Percentiles rank a stretch among this genome's conserved stretches.
phyloP scores from a whole-genome alignment of 2,797 vertebrate genomes.

The Arvicola amphibius region DNA sequence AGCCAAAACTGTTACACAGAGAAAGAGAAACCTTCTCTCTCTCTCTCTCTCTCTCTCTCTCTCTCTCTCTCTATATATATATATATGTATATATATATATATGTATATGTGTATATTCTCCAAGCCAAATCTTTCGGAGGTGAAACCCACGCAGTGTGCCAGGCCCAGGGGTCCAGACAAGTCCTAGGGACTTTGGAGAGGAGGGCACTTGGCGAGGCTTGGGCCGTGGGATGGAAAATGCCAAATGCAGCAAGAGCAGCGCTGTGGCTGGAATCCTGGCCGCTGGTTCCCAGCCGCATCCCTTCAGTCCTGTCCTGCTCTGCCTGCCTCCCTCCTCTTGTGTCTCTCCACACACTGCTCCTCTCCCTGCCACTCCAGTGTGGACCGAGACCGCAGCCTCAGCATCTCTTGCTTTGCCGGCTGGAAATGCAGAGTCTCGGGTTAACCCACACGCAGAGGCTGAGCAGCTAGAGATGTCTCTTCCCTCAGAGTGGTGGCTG shows the following conservation, averaged over 20 bases:
- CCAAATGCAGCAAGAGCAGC: rapidly evolving
- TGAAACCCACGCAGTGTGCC: background rate
- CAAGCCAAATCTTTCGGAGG: background rate
- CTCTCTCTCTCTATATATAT: too few relatives aligned
- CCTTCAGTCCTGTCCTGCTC: background rate
- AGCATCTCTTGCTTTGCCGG: background rate
- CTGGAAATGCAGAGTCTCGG: background rate
- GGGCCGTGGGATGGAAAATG: background rate
- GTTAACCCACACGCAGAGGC: background rate
- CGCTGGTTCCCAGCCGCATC: background rate
- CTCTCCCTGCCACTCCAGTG: background rate
- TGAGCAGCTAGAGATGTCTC: rapidly evolving
- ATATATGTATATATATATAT: too few relatives aligned
- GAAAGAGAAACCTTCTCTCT: background rate
- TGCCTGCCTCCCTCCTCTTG: rapidly evolving
- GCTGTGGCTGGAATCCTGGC: background rate
- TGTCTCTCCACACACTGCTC: rapidly evolving
- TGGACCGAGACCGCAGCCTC: background rate
- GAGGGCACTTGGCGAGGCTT: background rate
- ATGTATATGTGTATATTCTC: too few relatives aligned
- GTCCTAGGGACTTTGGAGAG: background rate
- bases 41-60: too few relatives aligned
- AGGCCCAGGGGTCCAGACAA: background rate
- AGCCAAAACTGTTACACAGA: background rate
- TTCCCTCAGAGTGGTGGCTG: background rate